A percentile compares a stretch with the other conserved stretches of the same genome.
phyloP scores from a whole-genome alignment of 1,140 invertebrate genomes.

The Hirudo medicinalis region DNA sequence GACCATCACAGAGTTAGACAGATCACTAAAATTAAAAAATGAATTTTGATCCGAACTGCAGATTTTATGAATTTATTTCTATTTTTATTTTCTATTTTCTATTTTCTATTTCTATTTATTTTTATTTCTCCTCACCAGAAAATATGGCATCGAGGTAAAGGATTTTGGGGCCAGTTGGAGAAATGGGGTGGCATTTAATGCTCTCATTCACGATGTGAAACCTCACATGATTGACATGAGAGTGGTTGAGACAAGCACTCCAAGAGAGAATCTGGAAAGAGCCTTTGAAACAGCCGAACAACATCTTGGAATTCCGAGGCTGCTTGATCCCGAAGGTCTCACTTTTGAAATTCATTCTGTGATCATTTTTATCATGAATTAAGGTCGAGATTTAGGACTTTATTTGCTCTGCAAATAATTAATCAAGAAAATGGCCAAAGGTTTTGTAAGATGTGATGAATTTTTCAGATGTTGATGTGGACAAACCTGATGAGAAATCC shows the following conservation, averaged over 20 bases:
- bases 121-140: conserved; percentile 44
- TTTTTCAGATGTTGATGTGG: conserved; percentile 74
- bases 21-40: not conserved
- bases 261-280: conserved; percentile 69
- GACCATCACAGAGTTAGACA: conserved; percentile 66
- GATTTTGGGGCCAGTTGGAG: conserved; percentile 95
- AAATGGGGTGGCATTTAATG: conserved; percentile 88
- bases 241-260: conserved; percentile 44
- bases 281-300: conserved; percentile 84
- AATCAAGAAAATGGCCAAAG: not conserved
- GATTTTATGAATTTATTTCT: conserved; percentile 13
- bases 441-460: not conserved
- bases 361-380: conserved; percentile 5
- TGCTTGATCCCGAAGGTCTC: conserved; percentile 70
- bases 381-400: not conserved
- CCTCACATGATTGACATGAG: conserved; percentile 75
- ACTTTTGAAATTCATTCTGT: not conserved
- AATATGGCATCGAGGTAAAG: conserved; percentile 70
- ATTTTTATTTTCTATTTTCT: too few species aligned
- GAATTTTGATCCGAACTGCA: not conserved
- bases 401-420: too few species aligned
- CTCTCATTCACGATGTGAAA: conserved; percentile 85
- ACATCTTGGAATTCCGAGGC: conserved; percentile 77
- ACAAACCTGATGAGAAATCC: conserved; percentile 90
- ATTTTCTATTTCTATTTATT: too few species aligned